These are phyloP conservation scores for Camponotus vicinus DNA, from an alignment of 1,140 invertebrate species.

Conservation along the genomic window DNA sequence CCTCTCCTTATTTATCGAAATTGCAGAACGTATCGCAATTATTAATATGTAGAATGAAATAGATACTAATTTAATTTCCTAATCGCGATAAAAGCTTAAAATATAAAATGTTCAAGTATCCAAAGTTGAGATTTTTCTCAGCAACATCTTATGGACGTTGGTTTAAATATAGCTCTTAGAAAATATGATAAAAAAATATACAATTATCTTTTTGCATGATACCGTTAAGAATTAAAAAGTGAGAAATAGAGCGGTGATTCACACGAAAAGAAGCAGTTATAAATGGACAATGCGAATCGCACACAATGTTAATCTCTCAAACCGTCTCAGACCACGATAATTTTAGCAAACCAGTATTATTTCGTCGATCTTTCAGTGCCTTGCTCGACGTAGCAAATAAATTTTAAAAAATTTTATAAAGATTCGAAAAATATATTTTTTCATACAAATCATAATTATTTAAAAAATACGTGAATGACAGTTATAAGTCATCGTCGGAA, in stretches of 20 bases:
- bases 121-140: not conserved
- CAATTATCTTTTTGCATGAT: not conserved
- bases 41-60: not conserved
- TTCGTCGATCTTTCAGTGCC: not conserved
- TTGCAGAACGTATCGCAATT: not conserved
- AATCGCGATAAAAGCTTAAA: not conserved
- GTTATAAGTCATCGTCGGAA: not conserved
- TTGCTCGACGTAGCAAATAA: not conserved
- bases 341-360: not conserved
- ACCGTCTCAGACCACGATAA: not conserved
- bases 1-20: not conserved
- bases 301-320: not conserved
- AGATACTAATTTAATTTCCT: not conserved
- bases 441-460: no score
- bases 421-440: not conserved
- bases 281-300: not conserved
- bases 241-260: no score
- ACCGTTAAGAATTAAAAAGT: not conserved
- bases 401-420: not conserved
- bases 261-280: no score
- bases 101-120: not conserved
- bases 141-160: not conserved
- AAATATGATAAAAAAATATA: not conserved
- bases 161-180: not conserved
- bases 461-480: not conserved